These are phyloP conservation scores for Malthinus seriepunctatus DNA, from an alignment of 2,888 invertebrate genomes.

Conservation along the genomic window DNA sequence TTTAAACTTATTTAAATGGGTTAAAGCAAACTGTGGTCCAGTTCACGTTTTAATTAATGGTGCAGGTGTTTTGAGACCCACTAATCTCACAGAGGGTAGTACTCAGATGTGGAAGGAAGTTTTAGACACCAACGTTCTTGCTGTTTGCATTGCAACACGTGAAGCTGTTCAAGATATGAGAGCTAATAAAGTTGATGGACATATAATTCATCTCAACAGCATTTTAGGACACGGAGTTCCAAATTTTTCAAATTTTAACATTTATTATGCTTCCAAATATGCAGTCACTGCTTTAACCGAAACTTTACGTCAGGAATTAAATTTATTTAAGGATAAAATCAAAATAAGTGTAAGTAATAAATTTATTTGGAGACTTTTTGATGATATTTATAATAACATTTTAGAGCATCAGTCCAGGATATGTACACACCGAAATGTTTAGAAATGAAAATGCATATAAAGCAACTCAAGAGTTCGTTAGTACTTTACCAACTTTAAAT, in stretches of 20 bases:
- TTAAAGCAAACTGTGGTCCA: slow-evolving; percentile 11
- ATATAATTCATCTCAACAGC: slow-evolving; percentile 35
- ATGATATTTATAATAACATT: background rate
- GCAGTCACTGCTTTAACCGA: too few relatives aligned
- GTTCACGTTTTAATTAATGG: slow-evolving; percentile 5
- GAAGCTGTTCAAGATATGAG: slow-evolving; percentile 33
- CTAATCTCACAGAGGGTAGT: slow-evolving; percentile 7
- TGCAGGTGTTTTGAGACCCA: slow-evolving; percentile 1
- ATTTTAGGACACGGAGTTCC: slow-evolving; percentile 25
- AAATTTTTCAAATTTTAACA: background rate
- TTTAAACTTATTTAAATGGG: background rate
- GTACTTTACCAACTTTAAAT: slow-evolving; percentile 8
- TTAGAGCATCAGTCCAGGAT: slow-evolving; percentile 42
- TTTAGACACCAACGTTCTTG: slow-evolving; percentile 14
- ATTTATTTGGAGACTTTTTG: too few relatives aligned
- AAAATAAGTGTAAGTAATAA: too few relatives aligned
- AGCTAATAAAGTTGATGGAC: slow-evolving; percentile 28
- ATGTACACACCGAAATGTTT: slow-evolving; percentile 34
- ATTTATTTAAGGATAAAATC: too few relatives aligned
- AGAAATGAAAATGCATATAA: background rate
- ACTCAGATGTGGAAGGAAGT: slow-evolving; percentile 4
- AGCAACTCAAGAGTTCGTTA: background rate
- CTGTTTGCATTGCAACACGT: slow-evolving; percentile 16
- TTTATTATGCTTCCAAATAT: too few relatives aligned
- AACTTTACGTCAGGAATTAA: too few relatives aligned